Percentiles rank a stretch among this genome's conserved stretches.
phyloP scores from a whole-genome alignment of 2,797 vertebrate species.

The Hyperoplus lanceolatus region DNA sequence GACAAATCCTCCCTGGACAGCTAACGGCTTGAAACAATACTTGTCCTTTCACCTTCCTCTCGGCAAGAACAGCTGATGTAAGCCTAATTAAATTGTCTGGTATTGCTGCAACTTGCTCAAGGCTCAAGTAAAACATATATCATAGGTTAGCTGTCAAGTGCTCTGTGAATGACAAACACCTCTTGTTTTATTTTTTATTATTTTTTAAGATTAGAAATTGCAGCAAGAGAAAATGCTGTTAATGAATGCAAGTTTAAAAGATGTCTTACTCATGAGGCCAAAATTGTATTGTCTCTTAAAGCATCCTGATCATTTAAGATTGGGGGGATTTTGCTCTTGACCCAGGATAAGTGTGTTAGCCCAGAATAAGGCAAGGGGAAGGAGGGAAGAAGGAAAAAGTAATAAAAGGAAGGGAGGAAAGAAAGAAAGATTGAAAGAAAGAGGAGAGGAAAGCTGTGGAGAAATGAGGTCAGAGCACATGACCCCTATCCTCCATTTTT shows the following conservation, averaged over 20 bases:
- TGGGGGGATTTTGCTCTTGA: conserved; percentile 20
- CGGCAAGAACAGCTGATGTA: conserved; percentile 40
- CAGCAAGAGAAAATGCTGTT: neutral
- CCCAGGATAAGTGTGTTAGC: neutral
- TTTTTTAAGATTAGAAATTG: conserved; percentile 14
- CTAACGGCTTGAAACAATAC: conserved; percentile 40
- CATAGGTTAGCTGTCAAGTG: conserved; percentile 25
- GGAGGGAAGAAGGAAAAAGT: too few relatives aligned
- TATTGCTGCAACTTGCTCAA: conserved; percentile 16
- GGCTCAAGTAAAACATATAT: conserved; percentile 24
- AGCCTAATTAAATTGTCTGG: conserved; percentile 39
- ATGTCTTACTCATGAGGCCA: conserved; percentile 34
- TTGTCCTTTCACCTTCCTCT: conserved; percentile 40
- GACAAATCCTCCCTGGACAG: conserved; percentile 61
- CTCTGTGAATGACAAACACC: conserved; percentile 15
- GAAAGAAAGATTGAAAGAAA: neutral
- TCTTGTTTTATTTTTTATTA: neutral
- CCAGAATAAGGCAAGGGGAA: neutral
- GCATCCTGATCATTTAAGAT: conserved; percentile 30
- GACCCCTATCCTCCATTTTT: neutral
- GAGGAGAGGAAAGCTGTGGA: neutral
- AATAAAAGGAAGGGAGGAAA: neutral
- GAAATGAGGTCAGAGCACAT: neutral
- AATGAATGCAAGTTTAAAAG: conserved; percentile 7
- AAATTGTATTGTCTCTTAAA: conserved; percentile 31